phyloP scores from a whole-genome alignment of 2,797 vertebrate species.

The Morelia viridis region DNA sequence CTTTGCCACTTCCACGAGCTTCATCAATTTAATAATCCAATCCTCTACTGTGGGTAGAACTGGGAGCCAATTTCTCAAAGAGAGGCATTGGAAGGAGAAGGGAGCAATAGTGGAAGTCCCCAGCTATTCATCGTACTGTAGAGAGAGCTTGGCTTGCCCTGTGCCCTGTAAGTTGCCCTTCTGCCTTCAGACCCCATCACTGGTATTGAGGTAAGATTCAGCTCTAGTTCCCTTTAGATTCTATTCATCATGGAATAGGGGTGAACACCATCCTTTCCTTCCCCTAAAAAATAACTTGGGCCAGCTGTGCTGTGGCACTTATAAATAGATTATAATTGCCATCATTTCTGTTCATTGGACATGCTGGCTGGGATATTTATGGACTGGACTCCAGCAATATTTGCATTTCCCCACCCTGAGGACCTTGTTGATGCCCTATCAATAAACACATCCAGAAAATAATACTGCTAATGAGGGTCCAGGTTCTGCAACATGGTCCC shows the following conservation, averaged over 20 bases:
- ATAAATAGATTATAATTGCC: neutral
- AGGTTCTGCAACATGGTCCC: neutral
- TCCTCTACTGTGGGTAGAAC: neutral
- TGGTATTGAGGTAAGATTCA: neutral
- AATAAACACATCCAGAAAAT: neutral
- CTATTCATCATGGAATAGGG: neutral
- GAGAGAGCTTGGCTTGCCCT: neutral
- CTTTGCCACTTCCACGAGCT: neutral
- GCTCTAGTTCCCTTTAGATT: neutral
- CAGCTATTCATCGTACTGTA: neutral
- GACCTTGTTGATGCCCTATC: neutral
- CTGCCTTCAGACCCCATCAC: neutral
- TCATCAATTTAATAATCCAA: neutral
- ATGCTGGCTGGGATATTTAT: neutral
- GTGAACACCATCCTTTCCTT: neutral
- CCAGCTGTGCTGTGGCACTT: neutral
- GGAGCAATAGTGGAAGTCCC: neutral
- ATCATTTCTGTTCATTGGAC: neutral
- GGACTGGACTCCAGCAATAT: neutral
- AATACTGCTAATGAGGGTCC: neutral
- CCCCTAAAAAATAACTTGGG: neutral
- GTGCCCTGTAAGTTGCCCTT: neutral
- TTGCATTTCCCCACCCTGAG: neutral
- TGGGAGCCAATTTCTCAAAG: neutral
- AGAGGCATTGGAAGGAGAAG: neutral